A percentile compares a stretch with the other conserved stretches of the same genome.
Evolutionary conservation across 30 jellyfish, hydroid and myxozoan species (phyloP).

Genomic region (Chironex yamaguchii): DNA sequence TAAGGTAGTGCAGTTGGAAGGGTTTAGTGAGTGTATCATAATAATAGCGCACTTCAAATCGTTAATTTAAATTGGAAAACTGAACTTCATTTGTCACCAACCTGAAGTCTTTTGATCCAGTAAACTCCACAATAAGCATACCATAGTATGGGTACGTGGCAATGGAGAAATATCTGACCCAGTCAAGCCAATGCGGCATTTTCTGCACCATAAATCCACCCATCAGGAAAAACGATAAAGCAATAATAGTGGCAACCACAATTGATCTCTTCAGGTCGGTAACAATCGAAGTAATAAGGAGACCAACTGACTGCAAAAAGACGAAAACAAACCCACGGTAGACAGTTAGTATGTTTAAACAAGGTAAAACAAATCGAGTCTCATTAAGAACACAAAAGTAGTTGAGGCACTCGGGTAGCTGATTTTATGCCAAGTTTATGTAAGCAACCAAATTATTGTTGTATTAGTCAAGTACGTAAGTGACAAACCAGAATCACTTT

Average conservation of each 20-base stretch:
- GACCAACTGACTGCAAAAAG: neutral
- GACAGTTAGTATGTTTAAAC: no score
- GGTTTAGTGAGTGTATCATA: neutral
- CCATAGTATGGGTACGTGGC: neutral
- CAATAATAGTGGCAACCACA: neutral
- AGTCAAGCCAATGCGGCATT: neutral
- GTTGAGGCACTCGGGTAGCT: no score
- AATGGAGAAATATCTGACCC: neutral
- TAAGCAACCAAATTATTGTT: no score
- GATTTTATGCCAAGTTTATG: no score
- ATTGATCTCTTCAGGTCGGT: neutral
- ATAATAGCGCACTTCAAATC: neutral
- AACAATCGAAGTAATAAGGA: neutral
- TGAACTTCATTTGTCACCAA: no score
- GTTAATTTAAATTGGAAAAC: neutral
- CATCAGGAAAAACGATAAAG: neutral
- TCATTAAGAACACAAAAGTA: no score
- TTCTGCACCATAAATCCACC: neutral
- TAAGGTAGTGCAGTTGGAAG: no score
- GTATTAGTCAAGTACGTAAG: no score
- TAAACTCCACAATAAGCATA: neutral
- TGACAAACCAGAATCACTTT: no score
- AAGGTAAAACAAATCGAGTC: no score
- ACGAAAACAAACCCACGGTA: no score
- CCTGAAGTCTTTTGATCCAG: neutral